These are phyloP conservation scores for Conus ventricosus DNA, from an alignment of 1,140 invertebrate species.

Conservation along the genomic window DNA sequence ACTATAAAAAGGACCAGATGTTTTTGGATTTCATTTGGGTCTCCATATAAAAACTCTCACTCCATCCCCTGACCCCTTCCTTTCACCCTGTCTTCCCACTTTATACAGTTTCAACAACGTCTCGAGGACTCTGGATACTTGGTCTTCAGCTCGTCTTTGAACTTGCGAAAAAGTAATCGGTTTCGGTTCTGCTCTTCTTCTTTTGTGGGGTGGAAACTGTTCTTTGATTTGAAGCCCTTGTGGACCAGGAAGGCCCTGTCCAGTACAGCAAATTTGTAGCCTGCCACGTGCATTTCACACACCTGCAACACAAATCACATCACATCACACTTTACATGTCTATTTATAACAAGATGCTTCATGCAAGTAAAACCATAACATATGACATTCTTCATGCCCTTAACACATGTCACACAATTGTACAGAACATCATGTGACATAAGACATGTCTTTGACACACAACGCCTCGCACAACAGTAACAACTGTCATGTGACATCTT, in stretches of 20 bases:
- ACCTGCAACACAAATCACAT: constrained; percentile 80
- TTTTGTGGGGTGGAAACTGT: constrained; percentile 78
- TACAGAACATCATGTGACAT: background rate
- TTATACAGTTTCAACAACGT: constrained; percentile 71
- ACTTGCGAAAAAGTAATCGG: constrained; percentile 77
- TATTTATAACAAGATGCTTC: background rate
- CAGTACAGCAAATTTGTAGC: constrained; percentile 91
- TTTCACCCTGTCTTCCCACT: too few species aligned
- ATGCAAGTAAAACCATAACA: background rate
- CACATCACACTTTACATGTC: background rate
- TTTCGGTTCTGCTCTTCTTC: constrained; percentile 77
- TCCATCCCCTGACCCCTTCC: too few species aligned
- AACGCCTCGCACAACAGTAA: too few species aligned
- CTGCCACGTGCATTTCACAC: constrained; percentile 94
- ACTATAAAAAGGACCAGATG: background rate
- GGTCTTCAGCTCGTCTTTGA: constrained; percentile 79
- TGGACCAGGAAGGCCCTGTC: constrained; percentile 93
- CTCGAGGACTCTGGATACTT: constrained; percentile 78
- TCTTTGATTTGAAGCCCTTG: constrained; percentile 87
- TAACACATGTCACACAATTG: too few species aligned
- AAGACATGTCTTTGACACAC: background rate
- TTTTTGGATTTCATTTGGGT: too few species aligned
- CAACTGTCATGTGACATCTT: too few species aligned
- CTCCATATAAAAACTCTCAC: too few species aligned
- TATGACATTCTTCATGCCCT: too few species aligned